A percentile compares a stretch with the other conserved stretches of the same genome.
These are phyloP conservation scores for Rhea americana DNA, from an alignment of 2,113 vertebrate genomes.

Conservation along the genomic window DNA sequence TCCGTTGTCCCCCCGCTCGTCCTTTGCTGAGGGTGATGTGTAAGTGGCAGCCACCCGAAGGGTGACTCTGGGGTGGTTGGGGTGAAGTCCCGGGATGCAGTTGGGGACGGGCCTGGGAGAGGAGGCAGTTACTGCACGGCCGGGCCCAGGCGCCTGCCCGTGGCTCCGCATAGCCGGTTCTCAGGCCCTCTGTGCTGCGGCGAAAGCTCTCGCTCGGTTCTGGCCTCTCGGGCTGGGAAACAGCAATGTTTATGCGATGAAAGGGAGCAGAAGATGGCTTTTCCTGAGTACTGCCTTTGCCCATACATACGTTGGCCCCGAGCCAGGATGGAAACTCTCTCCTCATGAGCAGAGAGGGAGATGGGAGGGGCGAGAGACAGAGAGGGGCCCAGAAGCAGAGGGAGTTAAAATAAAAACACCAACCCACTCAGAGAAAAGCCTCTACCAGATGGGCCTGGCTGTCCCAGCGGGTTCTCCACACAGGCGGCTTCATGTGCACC, in stretches of 20 bases:
- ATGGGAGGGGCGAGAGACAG: slow-evolving; percentile 31
- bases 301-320: slow-evolving; percentile 64
- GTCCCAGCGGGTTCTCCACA: background rate
- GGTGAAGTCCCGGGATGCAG: background rate
- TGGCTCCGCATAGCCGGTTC: background rate
- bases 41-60: accelerated
- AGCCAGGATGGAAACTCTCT: slow-evolving; percentile 77
- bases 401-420: slow-evolving; percentile 37
- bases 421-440: background rate
- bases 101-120: background rate
- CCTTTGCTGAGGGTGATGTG: background rate
- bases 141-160: background rate
- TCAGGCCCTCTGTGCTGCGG: background rate
- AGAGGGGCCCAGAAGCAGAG: slow-evolving; percentile 61
- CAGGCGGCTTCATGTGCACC: background rate
- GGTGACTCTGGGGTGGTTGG: accelerated
- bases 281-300: slow-evolving; percentile 68
- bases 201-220: background rate
- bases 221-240: background rate
- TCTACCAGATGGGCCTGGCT: background rate
- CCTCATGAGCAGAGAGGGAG: slow-evolving; percentile 69
- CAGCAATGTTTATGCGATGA: background rate
- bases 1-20: background rate
- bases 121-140: background rate
- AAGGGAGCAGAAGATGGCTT: slow-evolving; percentile 73